A percentile compares a stretch with the other conserved stretches of the same genome.
Conservation (phyloP, 2,888 invertebrate genomes). For the Phengaris alcon region DNA sequence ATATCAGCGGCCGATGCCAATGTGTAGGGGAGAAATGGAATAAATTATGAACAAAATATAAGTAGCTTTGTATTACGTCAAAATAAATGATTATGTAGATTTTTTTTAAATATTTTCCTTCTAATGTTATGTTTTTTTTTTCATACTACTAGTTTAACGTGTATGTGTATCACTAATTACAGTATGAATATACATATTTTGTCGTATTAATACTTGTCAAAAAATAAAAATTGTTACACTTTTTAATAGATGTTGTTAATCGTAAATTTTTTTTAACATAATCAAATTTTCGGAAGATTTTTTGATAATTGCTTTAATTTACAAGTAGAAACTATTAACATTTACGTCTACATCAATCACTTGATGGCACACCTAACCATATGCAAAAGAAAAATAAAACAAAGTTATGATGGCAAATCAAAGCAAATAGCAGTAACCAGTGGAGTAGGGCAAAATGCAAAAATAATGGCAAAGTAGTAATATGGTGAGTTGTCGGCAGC, state of each 20-base stretch:
- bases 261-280: no score
- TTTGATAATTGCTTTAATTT: background rate
- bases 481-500: constrained; percentile 75
- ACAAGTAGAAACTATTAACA: background rate
- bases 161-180: no score
- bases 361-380: background rate
- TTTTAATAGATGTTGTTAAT: no score
- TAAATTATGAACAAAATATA: constrained; percentile 79
- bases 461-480: constrained; percentile 77
- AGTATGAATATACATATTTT: no score
- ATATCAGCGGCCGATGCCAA: constrained; percentile 80
- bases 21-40: constrained; percentile 77
- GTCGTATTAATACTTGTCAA: no score
- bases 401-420: constrained; percentile 54
- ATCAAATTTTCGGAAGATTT: no score
- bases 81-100: constrained; percentile 53
- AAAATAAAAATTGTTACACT: no score
- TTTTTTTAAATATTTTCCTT: background rate
- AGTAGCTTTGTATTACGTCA: constrained; percentile 72
- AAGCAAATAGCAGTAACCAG: constrained; percentile 54
- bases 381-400: constrained; percentile 37
- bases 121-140: no score
- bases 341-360: background rate
- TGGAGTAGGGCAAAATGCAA: constrained; percentile 56
- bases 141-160: no score